phyloP scores from a whole-genome alignment of 2,888 invertebrate genomes.

The Meliscaeva auricollis region DNA sequence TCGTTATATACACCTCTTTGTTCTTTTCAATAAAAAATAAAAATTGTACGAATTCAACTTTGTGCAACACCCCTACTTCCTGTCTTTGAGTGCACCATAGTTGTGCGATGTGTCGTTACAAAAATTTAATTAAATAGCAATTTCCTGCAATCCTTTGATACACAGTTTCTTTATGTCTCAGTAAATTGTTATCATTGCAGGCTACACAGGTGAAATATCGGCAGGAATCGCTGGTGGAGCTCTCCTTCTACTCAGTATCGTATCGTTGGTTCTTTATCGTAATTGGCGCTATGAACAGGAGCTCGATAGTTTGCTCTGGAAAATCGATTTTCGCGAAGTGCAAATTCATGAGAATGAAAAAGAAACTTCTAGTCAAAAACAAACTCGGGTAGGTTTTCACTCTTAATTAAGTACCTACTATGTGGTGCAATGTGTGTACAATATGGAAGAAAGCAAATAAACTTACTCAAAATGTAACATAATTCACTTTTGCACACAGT shows the following conservation, averaged over 20 bases:
- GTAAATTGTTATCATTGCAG: conserved; percentile 83
- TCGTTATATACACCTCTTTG: no score
- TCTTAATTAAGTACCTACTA: neutral
- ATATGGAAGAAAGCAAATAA: neutral
- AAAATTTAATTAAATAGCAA: conserved; percentile 50
- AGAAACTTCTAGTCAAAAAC: conserved; percentile 83
- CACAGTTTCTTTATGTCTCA: neutral
- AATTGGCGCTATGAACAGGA: conserved; percentile 98
- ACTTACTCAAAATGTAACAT: conserved; percentile 9
- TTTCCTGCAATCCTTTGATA: conserved; percentile 15
- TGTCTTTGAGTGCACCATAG: no score
- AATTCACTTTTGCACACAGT: conserved; percentile 80
- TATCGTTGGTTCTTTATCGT: conserved; percentile 91
- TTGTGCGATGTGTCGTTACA: no score
- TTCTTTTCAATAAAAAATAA: no score
- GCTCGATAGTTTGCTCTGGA: conserved; percentile 96
- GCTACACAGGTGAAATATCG: conserved; percentile 93
- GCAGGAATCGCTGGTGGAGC: conserved; percentile 92
- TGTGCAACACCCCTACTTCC: no score
- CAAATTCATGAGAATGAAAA: conserved; percentile 88
- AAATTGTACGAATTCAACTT: no score
- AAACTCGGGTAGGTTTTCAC: conserved; percentile 80
- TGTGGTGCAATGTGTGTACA: neutral
- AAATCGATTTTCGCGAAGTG: conserved; percentile 96
- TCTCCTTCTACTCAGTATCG: conserved; percentile 88